Evolutionary conservation across 2,113 vertebrate species (phyloP).

Genomic region (Dolichallabes microphthalmus): DNA sequence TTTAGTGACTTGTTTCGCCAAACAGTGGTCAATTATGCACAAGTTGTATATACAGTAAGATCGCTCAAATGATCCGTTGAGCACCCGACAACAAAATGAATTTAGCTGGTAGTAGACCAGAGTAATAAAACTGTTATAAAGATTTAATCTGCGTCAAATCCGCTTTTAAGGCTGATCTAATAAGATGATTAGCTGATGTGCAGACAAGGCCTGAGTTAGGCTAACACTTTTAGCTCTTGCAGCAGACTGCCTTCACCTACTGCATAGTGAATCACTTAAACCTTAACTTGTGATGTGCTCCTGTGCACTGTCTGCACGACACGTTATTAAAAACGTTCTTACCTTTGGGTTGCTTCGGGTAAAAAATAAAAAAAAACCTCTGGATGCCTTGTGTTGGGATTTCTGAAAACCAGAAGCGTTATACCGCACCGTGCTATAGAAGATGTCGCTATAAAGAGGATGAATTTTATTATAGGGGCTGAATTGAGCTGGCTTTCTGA

Average conservation of each 20-base stretch:
- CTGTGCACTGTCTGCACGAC: constrained; percentile 6
- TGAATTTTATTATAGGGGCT: constrained; percentile 66
- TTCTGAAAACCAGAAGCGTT: constrained; percentile 51
- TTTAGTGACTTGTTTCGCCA: background rate
- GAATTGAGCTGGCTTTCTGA: constrained; percentile 72
- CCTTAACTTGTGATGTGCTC: background rate
- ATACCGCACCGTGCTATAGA: constrained; percentile 55
- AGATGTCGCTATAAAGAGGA: constrained; percentile 64
- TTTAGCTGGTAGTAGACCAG: background rate
- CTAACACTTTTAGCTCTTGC: background rate
- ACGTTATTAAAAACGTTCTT: constrained; percentile 52
- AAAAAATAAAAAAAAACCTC: constrained; percentile 32
- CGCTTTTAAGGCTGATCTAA: background rate
- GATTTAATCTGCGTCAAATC: background rate
- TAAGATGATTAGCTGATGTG: background rate
- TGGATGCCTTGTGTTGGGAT: constrained; percentile 48
- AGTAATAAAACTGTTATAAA: background rate
- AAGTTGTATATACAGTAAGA: background rate
- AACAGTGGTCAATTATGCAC: background rate
- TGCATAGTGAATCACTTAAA: constrained; percentile 2
- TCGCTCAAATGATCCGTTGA: background rate
- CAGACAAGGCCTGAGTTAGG: constrained; percentile 20
- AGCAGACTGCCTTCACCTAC: background rate
- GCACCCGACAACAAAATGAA: background rate
- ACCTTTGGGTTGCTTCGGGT: constrained; percentile 49